Conservation (phyloP, 1,140 invertebrate species). For the Diabrotica virgifera region DNA sequence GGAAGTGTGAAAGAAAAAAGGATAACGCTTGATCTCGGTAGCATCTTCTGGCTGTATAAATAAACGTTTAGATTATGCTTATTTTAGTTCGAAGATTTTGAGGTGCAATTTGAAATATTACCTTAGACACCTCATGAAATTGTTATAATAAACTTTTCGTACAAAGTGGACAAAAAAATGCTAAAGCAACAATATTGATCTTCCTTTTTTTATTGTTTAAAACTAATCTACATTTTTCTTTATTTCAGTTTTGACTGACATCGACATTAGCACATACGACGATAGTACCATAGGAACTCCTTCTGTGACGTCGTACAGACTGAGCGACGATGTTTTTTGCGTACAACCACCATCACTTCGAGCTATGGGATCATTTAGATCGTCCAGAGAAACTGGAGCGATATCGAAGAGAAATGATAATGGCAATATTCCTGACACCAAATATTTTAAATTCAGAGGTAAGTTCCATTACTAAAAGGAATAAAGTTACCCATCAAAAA, state of each 20-base stretch:
- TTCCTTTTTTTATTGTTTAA: too few species aligned
- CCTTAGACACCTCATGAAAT: too few species aligned
- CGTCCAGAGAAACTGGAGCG: conserved; percentile 32
- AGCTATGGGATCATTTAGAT: conserved; percentile 39
- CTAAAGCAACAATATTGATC: too few species aligned
- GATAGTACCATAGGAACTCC: conserved; percentile 42
- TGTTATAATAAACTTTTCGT: too few species aligned
- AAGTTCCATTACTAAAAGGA: not conserved
- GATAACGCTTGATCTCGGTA: too few species aligned
- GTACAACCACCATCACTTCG: conserved; percentile 42
- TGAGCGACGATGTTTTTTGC: conserved; percentile 43
- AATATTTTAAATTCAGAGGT: conserved; percentile 39
- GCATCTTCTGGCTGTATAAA: too few species aligned
- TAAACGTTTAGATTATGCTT: too few species aligned
- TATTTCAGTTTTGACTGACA: conserved; percentile 45
- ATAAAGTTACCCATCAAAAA: not conserved
- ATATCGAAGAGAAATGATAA: conserved; percentile 27
- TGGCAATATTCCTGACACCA: conserved; percentile 27
- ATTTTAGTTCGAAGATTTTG: too few species aligned
- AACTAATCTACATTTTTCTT: not conserved
- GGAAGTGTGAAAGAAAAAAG: too few species aligned
- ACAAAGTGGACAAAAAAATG: too few species aligned
- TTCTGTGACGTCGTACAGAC: conserved; percentile 43
- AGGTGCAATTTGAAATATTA: too few species aligned
- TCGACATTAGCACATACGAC: conserved; percentile 44